phyloP scores from a whole-genome alignment of 2,113 vertebrate genomes.

The Podarcis raffonei region DNA sequence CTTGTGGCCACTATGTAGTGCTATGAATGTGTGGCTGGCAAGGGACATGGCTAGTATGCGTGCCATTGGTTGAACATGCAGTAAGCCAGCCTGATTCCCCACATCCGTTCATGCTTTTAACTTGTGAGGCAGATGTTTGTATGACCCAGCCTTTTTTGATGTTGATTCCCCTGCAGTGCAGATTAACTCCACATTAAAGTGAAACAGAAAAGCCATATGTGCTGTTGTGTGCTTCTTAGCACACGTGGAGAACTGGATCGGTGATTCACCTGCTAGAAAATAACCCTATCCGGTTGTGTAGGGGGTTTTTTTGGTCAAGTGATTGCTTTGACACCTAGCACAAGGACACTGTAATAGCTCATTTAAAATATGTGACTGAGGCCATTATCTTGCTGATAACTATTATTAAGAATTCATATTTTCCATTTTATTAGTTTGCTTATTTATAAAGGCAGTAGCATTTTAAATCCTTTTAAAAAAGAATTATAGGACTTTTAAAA shows the following conservation, averaged over 20 bases:
- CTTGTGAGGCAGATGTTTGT: not conserved
- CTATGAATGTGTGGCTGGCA: not conserved
- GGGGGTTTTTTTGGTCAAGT: not conserved
- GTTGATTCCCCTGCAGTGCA: not conserved
- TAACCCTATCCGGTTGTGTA: not conserved
- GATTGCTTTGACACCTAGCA: not conserved
- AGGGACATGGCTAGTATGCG: not conserved
- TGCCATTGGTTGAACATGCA: not conserved
- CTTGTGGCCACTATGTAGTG: not conserved
- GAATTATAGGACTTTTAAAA: constrained; percentile 37
- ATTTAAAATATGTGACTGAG: not conserved
- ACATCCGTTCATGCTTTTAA: not conserved
- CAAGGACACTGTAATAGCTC: not conserved
- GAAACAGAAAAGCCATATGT: not conserved
- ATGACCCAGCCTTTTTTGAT: not conserved
- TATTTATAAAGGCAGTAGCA: constrained; percentile 32
- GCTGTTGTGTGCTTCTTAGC: too few species aligned
- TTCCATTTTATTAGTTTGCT: constrained; percentile 49
- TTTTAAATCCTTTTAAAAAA: constrained; percentile 11
- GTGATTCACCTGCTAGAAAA: not conserved
- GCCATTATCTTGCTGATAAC: constrained; percentile 4
- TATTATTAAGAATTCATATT: constrained; percentile 16
- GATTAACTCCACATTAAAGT: not conserved
- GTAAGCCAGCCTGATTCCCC: not conserved
- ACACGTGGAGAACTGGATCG: not conserved